Percentiles rank a stretch among this genome's conserved stretches.
Conservation (phyloP, 2,113 vertebrate species). For the Microcebus griseorufus region DNA sequence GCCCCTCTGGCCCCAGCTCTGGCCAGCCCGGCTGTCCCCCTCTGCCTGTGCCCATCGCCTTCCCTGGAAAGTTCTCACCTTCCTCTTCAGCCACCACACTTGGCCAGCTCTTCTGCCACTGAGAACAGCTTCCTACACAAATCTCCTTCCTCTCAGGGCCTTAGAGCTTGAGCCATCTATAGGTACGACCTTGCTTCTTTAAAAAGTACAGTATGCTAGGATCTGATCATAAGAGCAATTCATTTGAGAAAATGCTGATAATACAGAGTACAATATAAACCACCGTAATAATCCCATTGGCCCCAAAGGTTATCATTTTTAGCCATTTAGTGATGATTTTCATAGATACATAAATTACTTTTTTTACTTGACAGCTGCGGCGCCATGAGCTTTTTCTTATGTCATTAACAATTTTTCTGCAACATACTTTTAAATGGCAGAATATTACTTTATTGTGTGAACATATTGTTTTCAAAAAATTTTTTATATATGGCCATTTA, state of each 20-base stretch:
- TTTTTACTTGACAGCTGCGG: not conserved
- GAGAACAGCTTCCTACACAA: not conserved
- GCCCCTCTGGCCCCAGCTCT: not conserved
- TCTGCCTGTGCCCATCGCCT: accelerated
- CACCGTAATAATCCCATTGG: not conserved
- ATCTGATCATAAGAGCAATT: not conserved
- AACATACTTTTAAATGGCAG: not conserved
- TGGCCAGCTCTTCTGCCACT: not conserved
- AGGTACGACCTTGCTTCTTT: not conserved
- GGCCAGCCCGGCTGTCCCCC: accelerated
- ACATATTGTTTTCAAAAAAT: not conserved
- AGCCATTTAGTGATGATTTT: not conserved
- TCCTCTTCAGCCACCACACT: not conserved
- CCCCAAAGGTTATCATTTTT: not conserved
- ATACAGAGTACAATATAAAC: not conserved
- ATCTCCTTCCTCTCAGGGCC: not conserved
- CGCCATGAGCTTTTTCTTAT: not conserved
- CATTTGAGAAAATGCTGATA: not conserved
- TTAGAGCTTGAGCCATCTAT: not conserved
- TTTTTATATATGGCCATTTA: not conserved
- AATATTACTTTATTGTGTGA: not conserved
- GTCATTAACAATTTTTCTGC: not conserved
- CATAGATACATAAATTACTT: not conserved
- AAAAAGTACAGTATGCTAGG: not conserved
- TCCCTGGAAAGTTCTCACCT: not conserved